Percentiles rank a stretch among this genome's conserved stretches.
phyloP scores from a whole-genome alignment of 2,888 invertebrate species.

The Phasia obesa region DNA sequence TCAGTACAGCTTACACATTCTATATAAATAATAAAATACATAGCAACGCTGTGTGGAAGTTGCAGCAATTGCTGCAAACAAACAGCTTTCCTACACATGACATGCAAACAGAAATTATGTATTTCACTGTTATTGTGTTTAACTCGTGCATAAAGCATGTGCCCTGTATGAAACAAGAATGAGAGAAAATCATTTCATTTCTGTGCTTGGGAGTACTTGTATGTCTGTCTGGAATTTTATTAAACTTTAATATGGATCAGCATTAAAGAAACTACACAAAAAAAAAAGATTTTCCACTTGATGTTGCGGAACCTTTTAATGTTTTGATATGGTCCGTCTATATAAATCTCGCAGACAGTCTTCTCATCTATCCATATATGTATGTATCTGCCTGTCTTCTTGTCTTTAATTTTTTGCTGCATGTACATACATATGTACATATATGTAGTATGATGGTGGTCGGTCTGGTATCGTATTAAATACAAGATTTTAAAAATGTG shows the following conservation, averaged over 20 bases:
- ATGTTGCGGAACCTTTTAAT: slow-evolving; percentile 53
- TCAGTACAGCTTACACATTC: slow-evolving; percentile 1
- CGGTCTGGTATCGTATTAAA: slow-evolving; percentile 18
- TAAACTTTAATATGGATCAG: slow-evolving; percentile 14
- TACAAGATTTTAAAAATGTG: slow-evolving; percentile 25
- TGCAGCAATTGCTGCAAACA: not conserved
- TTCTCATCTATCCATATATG: not conserved
- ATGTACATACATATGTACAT: no score
- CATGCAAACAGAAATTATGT: slow-evolving; percentile 8
- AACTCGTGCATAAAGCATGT: slow-evolving; percentile 50
- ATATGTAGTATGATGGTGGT: slow-evolving; percentile 38
- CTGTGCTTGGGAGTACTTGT: not conserved
- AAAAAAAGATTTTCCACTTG: slow-evolving; percentile 45
- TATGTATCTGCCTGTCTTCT: not conserved
- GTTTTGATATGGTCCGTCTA: not conserved
- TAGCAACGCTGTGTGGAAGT: slow-evolving; percentile 16
- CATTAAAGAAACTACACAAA: not conserved
- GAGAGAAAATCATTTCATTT: not conserved
- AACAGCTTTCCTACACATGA: slow-evolving; percentile 18
- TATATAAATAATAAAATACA: slow-evolving; percentile 25
- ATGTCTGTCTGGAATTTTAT: slow-evolving; percentile 16
- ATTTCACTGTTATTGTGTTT: not conserved
- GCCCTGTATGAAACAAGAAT: slow-evolving; percentile 6
- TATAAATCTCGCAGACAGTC: not conserved
- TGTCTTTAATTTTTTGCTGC: not conserved